Evolutionary conservation across 2,113 vertebrate genomes (phyloP).

Genomic region (Camelus dromedarius): DNA sequence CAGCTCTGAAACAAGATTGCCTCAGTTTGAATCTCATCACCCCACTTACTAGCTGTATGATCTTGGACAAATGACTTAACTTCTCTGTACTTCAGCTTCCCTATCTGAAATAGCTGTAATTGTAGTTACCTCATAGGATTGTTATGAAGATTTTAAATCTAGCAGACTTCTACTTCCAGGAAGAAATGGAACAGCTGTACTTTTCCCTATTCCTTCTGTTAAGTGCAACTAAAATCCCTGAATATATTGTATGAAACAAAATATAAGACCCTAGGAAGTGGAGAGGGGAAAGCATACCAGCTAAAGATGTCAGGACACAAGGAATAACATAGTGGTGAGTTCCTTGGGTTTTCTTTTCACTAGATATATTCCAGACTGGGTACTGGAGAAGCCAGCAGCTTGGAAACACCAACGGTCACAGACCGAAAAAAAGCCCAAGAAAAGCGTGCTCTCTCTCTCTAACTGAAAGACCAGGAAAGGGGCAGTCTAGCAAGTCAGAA

Average conservation of each 20-base stretch:
- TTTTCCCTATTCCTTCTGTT: not conserved
- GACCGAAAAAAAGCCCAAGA: not conserved
- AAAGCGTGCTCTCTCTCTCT: not conserved
- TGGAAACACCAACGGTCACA: not conserved
- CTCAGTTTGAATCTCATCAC: not conserved
- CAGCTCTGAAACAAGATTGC: not conserved
- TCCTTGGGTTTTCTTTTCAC: not conserved
- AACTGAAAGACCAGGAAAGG: not conserved
- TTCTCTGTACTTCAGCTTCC: not conserved
- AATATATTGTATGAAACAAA: not conserved
- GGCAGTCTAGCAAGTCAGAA: not conserved
- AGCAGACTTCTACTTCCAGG: not conserved
- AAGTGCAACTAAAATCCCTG: not conserved
- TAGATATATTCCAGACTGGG: not conserved
- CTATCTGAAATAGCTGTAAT: not conserved
- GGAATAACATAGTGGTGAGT: not conserved
- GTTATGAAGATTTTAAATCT: not conserved
- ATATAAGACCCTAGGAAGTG: not conserved
- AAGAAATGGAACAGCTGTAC: not conserved
- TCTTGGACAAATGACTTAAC: not conserved
- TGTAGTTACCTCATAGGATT: not conserved
- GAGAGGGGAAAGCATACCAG: not conserved
- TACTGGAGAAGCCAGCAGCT: not conserved
- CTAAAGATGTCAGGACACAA: not conserved
- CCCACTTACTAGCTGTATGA: not conserved